Evolutionary conservation across 1,140 invertebrate genomes (phyloP).

Genomic region (Andricus grossulariae): DNA sequence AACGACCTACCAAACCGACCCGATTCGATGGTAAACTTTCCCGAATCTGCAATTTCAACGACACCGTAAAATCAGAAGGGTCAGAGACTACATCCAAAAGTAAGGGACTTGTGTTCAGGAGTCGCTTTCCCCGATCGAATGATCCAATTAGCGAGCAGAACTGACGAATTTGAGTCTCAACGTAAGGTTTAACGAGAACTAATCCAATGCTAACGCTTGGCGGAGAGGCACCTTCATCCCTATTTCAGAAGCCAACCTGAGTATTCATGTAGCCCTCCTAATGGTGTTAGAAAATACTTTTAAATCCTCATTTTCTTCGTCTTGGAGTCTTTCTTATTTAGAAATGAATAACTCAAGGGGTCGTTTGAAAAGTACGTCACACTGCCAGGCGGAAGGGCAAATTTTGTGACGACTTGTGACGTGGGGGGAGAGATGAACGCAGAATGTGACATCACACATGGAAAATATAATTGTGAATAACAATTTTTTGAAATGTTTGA

Average conservation of each 20-base stretch:
- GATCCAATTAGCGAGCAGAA: conserved; percentile 52
- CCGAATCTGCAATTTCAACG: conserved; percentile 26
- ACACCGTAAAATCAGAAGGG: conserved; percentile 12
- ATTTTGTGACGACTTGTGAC: too few species aligned
- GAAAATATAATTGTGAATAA: too few species aligned
- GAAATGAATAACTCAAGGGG: too few species aligned
- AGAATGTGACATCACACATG: too few species aligned
- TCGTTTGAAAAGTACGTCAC: too few species aligned
- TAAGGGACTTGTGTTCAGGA: conserved; percentile 20
- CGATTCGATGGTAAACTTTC: not conserved
- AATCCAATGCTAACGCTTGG: conserved; percentile 52
- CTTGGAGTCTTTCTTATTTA: too few species aligned
- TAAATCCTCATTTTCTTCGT: too few species aligned
- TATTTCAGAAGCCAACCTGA: not conserved
- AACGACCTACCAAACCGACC: conserved; percentile 2
- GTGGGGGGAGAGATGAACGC: too few species aligned
- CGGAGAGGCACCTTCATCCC: conserved; percentile 41
- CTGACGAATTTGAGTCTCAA: conserved; percentile 46
- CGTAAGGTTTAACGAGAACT: conserved; percentile 48
- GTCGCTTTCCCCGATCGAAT: conserved; percentile 49
- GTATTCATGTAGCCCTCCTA: not conserved
- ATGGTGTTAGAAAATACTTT: not conserved
- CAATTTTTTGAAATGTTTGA: too few species aligned
- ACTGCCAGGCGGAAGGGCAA: too few species aligned
- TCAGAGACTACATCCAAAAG: conserved; percentile 11